Evolutionary conservation across 2,888 invertebrate genomes (phyloP).

Genomic region (Polymixis flavicincta): DNA sequence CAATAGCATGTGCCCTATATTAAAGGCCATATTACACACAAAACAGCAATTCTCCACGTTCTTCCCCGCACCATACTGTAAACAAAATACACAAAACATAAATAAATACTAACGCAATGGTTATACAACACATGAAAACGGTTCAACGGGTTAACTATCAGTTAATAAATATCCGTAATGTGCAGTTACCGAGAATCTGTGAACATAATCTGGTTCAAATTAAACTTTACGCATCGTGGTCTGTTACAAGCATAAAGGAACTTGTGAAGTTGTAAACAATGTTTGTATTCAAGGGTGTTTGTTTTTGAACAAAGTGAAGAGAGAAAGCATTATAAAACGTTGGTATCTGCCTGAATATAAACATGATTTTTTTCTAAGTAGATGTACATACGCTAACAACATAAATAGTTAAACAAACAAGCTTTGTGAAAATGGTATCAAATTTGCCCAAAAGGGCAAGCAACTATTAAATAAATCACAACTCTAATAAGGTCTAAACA

Average conservation of each 20-base stretch:
- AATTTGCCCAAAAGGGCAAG: neutral
- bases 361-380: too few relatives aligned
- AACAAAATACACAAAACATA: conserved; percentile 68
- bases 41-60: conserved; percentile 23
- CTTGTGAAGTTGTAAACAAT: conserved; percentile 50
- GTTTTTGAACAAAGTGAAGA: conserved; percentile 23
- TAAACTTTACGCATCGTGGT: conserved; percentile 66
- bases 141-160: conserved; percentile 76
- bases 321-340: neutral
- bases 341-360: neutral
- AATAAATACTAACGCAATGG: conserved; percentile 73
- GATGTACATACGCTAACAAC: neutral
- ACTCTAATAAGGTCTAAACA: neutral
- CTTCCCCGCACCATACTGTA: conserved; percentile 41
- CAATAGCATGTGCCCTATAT: conserved; percentile 47
- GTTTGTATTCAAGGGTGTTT: conserved; percentile 51
- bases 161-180: conserved; percentile 76
- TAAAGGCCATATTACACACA: conserved; percentile 17
- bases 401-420: neutral
- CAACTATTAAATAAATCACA: neutral
- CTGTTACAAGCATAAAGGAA: conserved; percentile 39
- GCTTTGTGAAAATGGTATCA: neutral
- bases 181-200: conserved; percentile 73
- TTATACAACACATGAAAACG: conserved; percentile 70
- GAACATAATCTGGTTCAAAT: conserved; percentile 71